These are phyloP conservation scores for Gallinago paraguaiae DNA, from an alignment of 2,113 vertebrate genomes.

Conservation along the genomic window DNA sequence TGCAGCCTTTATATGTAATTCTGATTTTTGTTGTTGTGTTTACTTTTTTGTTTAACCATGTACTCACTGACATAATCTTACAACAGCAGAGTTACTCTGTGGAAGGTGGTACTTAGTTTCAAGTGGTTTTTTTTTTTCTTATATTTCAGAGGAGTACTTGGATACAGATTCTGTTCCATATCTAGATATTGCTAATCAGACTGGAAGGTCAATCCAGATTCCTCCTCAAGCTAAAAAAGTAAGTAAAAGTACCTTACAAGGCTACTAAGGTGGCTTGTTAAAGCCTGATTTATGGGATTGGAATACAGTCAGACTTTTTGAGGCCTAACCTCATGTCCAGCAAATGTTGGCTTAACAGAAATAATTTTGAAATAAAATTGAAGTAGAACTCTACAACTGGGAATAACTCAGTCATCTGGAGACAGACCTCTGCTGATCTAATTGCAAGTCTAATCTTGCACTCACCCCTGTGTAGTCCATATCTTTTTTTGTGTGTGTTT, in stretches of 20 bases:
- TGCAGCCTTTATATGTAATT: not conserved
- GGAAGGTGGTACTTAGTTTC: not conserved
- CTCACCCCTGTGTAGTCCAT: not conserved
- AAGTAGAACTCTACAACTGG: not conserved
- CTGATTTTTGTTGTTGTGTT: not conserved
- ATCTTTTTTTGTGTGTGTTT: not conserved
- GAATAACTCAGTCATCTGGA: not conserved
- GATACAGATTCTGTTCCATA: constrained; percentile 83
- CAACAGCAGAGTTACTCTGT: not conserved
- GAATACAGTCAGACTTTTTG: not conserved
- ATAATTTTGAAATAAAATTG: not conserved
- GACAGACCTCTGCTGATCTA: not conserved
- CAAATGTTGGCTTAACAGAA: not conserved
- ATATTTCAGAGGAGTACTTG: constrained; percentile 79
- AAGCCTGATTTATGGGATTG: not conserved
- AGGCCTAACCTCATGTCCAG: not conserved
- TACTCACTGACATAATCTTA: not conserved
- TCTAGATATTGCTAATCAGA: constrained; percentile 95
- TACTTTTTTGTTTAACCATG: not conserved
- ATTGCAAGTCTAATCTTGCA: not conserved
- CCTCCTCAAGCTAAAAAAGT: constrained; percentile 87
- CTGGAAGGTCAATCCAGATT: constrained; percentile 87
- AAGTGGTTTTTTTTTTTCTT: not conserved
- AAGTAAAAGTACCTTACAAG: not conserved
- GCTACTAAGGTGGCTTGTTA: not conserved